Percentiles rank a stretch among this genome's conserved stretches.
phyloP scores from a whole-genome alignment of 2,113 vertebrate species.

The Arenaria interpres region DNA sequence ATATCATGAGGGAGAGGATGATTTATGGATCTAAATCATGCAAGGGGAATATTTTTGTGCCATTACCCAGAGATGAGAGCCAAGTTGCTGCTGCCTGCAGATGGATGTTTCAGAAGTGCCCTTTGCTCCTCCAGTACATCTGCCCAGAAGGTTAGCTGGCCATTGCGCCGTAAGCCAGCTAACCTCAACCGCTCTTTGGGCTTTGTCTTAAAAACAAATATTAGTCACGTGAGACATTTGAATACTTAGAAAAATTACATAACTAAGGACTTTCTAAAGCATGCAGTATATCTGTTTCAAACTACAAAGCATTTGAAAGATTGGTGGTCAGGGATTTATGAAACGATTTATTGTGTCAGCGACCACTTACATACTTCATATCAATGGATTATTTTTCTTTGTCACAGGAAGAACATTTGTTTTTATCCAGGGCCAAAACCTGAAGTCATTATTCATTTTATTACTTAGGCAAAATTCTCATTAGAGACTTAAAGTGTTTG shows the following conservation, averaged over 20 bases:
- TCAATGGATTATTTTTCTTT: not conserved
- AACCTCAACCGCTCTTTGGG: not conserved
- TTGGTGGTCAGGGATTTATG: not conserved
- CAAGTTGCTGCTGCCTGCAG: not conserved
- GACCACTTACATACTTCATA: not conserved
- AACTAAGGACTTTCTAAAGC: not conserved
- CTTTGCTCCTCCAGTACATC: not conserved
- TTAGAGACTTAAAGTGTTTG: not conserved
- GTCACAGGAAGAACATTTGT: not conserved
- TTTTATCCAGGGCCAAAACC: constrained; percentile 7
- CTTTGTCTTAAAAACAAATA: not conserved
- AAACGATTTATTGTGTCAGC: not conserved
- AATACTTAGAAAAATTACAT: not conserved
- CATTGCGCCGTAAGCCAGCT: rapidly evolving
- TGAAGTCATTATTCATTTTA: constrained; percentile 6
- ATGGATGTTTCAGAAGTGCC: not conserved
- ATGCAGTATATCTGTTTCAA: not conserved
- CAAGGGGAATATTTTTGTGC: not conserved
- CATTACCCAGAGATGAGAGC: not conserved
- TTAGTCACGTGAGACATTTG: not conserved
- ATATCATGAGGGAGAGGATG: not conserved
- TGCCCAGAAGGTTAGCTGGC: not conserved
- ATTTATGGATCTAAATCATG: not conserved
- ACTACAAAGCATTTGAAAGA: not conserved
- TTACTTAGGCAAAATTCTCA: constrained; percentile 1